These are phyloP conservation scores for Prosopocoilus inquinatus DNA, from an alignment of 2,888 invertebrate species.

Conservation along the genomic window DNA sequence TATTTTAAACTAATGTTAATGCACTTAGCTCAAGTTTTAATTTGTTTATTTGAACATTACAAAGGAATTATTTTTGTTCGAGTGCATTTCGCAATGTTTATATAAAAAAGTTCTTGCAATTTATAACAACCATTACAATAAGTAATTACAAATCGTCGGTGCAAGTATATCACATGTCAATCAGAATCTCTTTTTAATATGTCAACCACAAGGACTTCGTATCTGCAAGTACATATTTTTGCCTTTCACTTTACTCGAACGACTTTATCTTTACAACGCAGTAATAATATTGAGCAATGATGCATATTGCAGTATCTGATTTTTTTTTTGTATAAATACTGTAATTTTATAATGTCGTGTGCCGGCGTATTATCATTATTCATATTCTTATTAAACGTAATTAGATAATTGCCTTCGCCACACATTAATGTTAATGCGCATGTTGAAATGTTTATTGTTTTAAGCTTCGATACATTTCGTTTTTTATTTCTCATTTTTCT, in stretches of 20 bases:
- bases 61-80: no score
- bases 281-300: conserved; percentile 11
- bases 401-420: not conserved
- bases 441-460: not conserved
- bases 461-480: not conserved
- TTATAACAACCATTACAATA: conserved; percentile 8
- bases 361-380: conserved; percentile 10
- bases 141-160: conserved; percentile 13
- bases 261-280: conserved; percentile 11
- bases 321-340: conserved; percentile 1
- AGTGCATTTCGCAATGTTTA: conserved; percentile 8
- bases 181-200: conserved; percentile 8
- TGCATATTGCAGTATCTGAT: conserved; percentile 6
- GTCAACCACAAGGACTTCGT: conserved; percentile 9
- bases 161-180: conserved; percentile 18
- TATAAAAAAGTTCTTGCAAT: conserved; percentile 5
- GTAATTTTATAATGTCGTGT: conserved; percentile 8
- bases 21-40: no score
- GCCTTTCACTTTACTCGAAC: conserved; percentile 12
- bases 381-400: conserved; percentile 3
- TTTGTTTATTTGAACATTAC: no score
- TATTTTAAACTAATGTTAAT: no score
- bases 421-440: not conserved
- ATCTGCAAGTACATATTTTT: conserved; percentile 1
- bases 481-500: not conserved